A percentile compares a stretch with the other conserved stretches of the same genome.
These are phyloP conservation scores for Phylloscopus trochiloides DNA, from an alignment of 2,113 vertebrate species.

Conservation along the genomic window DNA sequence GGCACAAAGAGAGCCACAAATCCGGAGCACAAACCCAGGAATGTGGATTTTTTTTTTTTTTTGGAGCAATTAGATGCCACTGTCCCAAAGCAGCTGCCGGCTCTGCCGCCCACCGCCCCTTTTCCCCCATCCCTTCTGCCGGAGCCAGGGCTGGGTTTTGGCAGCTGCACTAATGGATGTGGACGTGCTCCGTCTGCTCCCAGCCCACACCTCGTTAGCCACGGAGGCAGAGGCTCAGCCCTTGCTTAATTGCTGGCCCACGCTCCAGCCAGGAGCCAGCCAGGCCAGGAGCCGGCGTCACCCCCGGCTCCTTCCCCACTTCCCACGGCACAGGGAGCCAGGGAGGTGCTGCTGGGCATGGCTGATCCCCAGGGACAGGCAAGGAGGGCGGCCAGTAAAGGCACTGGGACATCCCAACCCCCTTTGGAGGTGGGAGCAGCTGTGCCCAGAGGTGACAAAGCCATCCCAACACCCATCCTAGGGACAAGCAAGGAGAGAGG, in stretches of 20 bases:
- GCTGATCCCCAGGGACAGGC: not conserved
- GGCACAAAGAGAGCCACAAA: not conserved
- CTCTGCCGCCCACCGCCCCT: not conserved
- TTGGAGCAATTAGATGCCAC: not conserved
- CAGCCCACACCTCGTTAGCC: not conserved
- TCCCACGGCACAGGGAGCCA: not conserved
- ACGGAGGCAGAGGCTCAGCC: not conserved
- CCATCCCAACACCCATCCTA: not conserved
- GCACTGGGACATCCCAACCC: not conserved
- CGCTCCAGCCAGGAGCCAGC: not conserved
- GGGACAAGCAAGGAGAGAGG: not conserved
- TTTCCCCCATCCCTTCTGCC: not conserved
- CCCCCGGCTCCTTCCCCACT: not conserved
- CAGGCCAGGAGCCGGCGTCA: not conserved
- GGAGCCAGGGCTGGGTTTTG: rapidly evolving
- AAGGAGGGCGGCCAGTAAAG: rapidly evolving
- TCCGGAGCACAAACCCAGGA: not conserved
- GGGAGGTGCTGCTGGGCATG: rapidly evolving
- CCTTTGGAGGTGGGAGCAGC: not conserved
- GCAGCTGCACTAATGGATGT: not conserved
- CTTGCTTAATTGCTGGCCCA: not conserved
- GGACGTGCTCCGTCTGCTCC: not conserved
- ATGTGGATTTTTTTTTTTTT: not conserved
- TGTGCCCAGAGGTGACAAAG: not conserved
- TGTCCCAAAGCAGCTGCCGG: not conserved